Conservation (phyloP, 2,797 vertebrate species). For the Tapirus indicus region DNA sequence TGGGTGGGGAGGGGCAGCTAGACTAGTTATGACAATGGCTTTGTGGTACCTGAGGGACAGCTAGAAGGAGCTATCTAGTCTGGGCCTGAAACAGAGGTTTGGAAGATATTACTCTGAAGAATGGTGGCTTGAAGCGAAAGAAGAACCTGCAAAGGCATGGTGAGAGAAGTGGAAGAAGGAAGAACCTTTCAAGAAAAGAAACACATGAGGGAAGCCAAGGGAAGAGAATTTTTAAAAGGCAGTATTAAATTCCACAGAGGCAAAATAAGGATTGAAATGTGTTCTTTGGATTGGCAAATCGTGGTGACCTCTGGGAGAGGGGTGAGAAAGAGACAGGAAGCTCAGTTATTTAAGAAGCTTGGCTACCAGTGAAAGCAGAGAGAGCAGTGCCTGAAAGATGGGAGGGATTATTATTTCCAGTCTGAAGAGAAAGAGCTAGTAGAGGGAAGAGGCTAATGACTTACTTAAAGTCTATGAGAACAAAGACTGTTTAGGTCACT, state of each 20-base stretch:
- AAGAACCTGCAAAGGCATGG: not conserved
- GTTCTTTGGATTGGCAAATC: not conserved
- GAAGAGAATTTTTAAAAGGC: not conserved
- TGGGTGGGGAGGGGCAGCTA: not conserved
- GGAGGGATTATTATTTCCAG: not conserved
- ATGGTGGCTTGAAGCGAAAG: not conserved
- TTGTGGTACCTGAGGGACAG: not conserved
- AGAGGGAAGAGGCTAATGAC: not conserved
- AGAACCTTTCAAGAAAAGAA: constrained; percentile 2
- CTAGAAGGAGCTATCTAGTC: not conserved
- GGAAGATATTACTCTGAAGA: not conserved
- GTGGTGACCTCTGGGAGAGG: not conserved
- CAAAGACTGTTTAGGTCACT: not conserved
- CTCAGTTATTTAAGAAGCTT: not conserved
- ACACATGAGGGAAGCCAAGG: not conserved
- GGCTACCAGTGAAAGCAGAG: not conserved
- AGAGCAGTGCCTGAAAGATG: not conserved
- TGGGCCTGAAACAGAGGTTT: not conserved
- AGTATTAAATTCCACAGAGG: constrained; percentile 3
- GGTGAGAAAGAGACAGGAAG: not conserved
- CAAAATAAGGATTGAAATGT: not conserved
- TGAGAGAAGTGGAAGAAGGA: not conserved
- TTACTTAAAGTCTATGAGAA: not conserved
- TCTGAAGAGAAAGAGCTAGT: not conserved
- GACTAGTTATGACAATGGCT: not conserved